Evolutionary conservation across 2,797 vertebrate species (phyloP).

Genomic region (Poeciliopsis paucimaculata): DNA sequence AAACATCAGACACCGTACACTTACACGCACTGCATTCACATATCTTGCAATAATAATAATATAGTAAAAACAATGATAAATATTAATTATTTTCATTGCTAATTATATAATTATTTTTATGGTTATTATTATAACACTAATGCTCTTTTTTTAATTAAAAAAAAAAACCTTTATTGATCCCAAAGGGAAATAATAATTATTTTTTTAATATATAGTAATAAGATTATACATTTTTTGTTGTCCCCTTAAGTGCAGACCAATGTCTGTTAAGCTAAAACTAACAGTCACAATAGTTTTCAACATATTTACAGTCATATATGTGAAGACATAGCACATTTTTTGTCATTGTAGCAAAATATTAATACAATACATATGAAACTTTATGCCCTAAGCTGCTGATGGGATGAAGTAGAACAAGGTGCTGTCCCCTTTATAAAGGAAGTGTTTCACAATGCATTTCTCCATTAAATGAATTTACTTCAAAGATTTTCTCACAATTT

Average conservation of each 20-base stretch:
- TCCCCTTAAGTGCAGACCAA: too few species aligned
- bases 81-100: background rate
- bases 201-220: too few species aligned
- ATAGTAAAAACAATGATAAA: background rate
- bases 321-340: background rate
- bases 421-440: background rate
- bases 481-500: background rate
- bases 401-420: background rate
- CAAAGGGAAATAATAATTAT: background rate
- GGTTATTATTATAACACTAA: too few species aligned
- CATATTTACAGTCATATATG: background rate
- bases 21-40: background rate
- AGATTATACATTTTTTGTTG: too few species aligned
- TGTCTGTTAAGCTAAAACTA: background rate
- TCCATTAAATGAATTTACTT: background rate
- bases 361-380: background rate
- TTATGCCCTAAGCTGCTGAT: background rate
- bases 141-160: too few species aligned
- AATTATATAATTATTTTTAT: too few species aligned
- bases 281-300: background rate
- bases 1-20: background rate
- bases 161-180: background rate
- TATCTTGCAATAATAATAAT: background rate
- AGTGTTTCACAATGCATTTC: background rate
- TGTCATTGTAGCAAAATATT: background rate